Evolutionary conservation across 2,113 vertebrate species (phyloP).

Genomic region (Hylia prasina): DNA sequence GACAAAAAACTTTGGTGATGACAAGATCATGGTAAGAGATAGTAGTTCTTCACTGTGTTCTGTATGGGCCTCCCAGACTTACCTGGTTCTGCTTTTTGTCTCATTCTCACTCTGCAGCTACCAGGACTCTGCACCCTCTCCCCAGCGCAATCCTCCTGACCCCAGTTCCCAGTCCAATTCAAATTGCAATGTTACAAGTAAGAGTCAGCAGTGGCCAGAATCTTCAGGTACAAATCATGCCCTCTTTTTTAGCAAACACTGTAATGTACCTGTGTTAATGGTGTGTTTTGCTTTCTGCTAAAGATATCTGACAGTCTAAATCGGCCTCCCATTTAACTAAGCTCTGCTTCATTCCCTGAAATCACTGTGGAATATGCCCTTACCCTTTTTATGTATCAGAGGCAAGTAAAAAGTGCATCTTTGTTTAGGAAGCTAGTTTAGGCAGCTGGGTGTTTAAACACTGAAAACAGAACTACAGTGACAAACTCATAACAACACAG

Average conservation of each 20-base stretch:
- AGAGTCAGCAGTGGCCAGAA: background rate
- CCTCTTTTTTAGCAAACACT: background rate
- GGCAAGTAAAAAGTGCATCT: background rate
- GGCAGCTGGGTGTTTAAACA: background rate
- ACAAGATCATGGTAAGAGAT: background rate
- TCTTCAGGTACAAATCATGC: fast-evolving
- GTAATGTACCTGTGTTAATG: background rate
- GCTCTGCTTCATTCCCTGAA: background rate
- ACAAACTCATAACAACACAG: background rate
- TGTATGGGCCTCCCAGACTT: background rate
- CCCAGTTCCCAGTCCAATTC: background rate
- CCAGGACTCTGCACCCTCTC: background rate
- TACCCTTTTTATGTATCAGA: background rate
- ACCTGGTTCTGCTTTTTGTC: background rate
- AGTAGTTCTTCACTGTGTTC: background rate
- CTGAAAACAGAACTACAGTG: background rate
- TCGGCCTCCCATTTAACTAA: background rate
- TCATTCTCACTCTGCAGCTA: background rate
- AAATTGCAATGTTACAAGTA: background rate
- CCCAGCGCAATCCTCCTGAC: background rate
- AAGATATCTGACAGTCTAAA: background rate
- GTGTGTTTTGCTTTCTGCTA: background rate
- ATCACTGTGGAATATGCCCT: background rate
- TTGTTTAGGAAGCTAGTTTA: background rate
- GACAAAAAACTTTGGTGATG: background rate